Percentiles rank a stretch among this genome's conserved stretches.
Conservation (phyloP, 2,797 vertebrate species). For the Rhinatrema bivittatum region DNA sequence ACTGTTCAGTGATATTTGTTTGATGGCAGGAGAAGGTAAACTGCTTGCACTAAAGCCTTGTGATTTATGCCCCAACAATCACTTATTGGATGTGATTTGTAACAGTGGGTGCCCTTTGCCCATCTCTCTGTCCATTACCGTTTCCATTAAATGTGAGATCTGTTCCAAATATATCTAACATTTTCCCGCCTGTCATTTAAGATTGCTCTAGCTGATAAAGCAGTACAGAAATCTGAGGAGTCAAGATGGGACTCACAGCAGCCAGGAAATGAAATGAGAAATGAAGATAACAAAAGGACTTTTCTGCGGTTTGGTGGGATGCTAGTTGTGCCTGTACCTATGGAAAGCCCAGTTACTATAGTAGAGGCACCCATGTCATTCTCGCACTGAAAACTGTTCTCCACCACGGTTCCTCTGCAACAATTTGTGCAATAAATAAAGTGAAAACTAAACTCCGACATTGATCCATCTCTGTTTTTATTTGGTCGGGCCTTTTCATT, state of each 20-base stretch:
- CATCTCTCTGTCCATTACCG: background rate
- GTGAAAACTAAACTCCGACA: too few species aligned
- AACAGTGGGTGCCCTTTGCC: background rate
- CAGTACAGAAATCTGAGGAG: background rate
- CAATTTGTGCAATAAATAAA: too few species aligned
- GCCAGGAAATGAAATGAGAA: background rate
- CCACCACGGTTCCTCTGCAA: too few species aligned
- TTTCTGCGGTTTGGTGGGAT: background rate
- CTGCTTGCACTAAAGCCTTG: background rate
- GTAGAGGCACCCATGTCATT: too few species aligned
- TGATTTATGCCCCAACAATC: background rate
- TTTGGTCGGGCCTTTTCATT: too few species aligned
- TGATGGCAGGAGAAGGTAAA: background rate
- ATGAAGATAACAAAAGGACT: background rate
- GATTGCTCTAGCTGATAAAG: background rate
- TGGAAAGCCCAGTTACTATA: background rate
- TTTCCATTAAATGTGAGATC: background rate
- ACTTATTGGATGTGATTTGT: background rate
- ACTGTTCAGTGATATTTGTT: background rate
- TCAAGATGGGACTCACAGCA: background rate
- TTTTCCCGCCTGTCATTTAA: background rate
- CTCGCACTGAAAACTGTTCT: too few species aligned
- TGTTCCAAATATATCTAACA: background rate
- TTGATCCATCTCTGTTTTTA: too few species aligned
- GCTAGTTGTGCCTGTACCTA: constrained; percentile 8